A percentile compares a stretch with the other conserved stretches of the same genome.
Conservation (phyloP, 2,888 invertebrate genomes). For the Eubasilissa splendida region DNA sequence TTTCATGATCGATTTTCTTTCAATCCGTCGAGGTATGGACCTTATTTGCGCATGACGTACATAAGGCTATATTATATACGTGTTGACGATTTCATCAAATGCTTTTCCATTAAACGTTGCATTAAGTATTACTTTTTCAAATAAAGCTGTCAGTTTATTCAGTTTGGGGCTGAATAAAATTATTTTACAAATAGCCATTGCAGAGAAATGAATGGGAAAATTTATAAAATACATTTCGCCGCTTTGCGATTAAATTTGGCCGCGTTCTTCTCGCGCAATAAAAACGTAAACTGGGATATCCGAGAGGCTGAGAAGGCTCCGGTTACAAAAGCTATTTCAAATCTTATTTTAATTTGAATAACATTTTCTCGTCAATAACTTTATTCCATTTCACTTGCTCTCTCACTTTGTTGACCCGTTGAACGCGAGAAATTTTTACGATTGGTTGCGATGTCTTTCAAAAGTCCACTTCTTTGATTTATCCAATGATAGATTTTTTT, state of each 20-base stretch:
- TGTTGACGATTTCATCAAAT: no score
- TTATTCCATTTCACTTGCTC: slow-evolving; percentile 18
- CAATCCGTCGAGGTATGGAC: no score
- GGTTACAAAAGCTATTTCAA: slow-evolving; percentile 39
- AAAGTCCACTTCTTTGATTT: background rate
- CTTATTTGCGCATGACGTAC: no score
- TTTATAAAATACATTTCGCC: slow-evolving; percentile 10
- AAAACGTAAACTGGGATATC: slow-evolving; percentile 19
- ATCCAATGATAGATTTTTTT: background rate
- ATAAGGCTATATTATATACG: no score
- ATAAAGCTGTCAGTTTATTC: no score
- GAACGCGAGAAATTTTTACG: background rate
- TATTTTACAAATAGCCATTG: background rate
- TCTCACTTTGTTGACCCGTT: background rate
- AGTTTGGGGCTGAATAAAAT: no score
- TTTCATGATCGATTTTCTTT: no score
- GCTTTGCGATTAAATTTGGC: slow-evolving; percentile 7
- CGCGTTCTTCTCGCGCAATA: slow-evolving; percentile 13
- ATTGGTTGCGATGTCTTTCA: background rate
- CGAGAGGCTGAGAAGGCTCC: slow-evolving; percentile 19
- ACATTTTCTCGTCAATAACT: slow-evolving; percentile 34
- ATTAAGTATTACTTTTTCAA: no score
- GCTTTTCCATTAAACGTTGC: no score
- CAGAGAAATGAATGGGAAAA: background rate
- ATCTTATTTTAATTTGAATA: slow-evolving; percentile 45